These are phyloP conservation scores for Acridotheres tristis DNA, from an alignment of 2,797 vertebrate genomes.

Conservation along the genomic window DNA sequence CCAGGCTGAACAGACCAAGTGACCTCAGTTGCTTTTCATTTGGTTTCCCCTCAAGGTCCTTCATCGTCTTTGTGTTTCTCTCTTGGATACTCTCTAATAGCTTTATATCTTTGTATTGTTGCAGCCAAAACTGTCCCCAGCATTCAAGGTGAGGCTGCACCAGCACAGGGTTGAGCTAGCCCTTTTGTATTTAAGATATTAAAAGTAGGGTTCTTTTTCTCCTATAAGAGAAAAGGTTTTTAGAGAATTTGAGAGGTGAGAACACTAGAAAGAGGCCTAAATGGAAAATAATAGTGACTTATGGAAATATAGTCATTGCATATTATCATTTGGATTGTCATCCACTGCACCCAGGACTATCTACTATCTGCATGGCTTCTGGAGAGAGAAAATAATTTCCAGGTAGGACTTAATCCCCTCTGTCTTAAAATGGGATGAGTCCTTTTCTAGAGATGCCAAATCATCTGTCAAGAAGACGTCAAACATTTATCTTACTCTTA, in stretches of 20 bases:
- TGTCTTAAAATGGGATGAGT: neutral
- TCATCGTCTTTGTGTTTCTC: neutral
- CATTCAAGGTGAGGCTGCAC: neutral
- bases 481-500: neutral
- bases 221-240: neutral
- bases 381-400: neutral
- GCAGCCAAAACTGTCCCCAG: neutral
- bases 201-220: neutral
- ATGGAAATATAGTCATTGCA: neutral
- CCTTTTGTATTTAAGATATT: neutral
- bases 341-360: neutral
- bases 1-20: neutral
- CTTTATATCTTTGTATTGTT: neutral
- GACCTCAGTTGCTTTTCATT: neutral
- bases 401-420: neutral
- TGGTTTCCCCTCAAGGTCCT: fast-evolving
- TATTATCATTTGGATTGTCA: neutral
- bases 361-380: neutral
- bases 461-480: neutral
- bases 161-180: neutral
- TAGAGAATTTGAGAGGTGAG: neutral
- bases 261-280: neutral
- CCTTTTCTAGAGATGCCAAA: neutral
- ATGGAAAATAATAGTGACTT: neutral
- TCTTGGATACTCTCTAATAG: neutral